Conservation (phyloP, 2,113 vertebrate genomes). For the Capreolus pygargus region DNA sequence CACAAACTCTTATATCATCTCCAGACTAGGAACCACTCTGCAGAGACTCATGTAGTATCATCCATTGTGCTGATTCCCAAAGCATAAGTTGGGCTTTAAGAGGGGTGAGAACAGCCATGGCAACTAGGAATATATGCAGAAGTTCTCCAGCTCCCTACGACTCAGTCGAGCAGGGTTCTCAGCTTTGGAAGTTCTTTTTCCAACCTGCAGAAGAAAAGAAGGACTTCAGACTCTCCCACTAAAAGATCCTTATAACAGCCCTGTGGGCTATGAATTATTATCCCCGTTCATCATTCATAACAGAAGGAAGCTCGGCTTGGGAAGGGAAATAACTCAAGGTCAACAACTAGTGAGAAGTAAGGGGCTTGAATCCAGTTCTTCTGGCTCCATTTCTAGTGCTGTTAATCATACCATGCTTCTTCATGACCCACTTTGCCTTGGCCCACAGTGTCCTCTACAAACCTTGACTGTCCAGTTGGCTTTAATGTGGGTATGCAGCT, state of each 20-base stretch:
- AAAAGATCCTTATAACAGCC: background rate
- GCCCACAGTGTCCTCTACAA: background rate
- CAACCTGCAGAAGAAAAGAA: slow-evolving; percentile 40
- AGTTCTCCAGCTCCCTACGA: slow-evolving; percentile 44
- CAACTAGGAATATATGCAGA: background rate
- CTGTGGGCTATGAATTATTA: background rate
- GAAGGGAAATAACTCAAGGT: background rate
- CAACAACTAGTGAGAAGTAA: background rate
- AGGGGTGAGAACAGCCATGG: accelerated
- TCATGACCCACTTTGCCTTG: background rate
- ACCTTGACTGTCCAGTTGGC: background rate
- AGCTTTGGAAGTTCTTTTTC: background rate
- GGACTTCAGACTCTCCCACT: background rate
- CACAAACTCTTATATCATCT: background rate
- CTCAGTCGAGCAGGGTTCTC: slow-evolving; percentile 5
- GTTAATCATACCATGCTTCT: background rate
- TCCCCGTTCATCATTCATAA: background rate
- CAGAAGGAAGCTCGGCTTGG: background rate
- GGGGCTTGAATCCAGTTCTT: background rate
- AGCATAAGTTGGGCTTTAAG: background rate
- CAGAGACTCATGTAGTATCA: background rate
- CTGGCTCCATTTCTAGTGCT: background rate
- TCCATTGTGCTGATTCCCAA: background rate
- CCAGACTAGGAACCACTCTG: background rate
- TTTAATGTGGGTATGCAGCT: background rate